These are phyloP conservation scores for Dicyrtomina minuta DNA, from an alignment of 2,888 invertebrate genomes.

Conservation along the genomic window DNA sequence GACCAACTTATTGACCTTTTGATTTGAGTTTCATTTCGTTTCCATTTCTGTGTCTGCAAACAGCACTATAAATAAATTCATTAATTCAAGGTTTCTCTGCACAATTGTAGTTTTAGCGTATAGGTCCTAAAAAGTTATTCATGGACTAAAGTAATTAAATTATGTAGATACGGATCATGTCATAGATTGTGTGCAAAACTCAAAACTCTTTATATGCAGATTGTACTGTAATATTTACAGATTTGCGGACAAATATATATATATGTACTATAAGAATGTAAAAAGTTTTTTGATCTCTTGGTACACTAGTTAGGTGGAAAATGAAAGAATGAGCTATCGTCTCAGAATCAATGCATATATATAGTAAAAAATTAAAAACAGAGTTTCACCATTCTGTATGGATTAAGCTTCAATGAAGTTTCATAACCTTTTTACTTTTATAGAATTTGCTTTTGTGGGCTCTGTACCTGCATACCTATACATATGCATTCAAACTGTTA, in stretches of 20 bases:
- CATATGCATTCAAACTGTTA: background rate
- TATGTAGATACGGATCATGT: background rate
- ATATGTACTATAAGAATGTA: background rate
- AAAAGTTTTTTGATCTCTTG: constrained; percentile 11
- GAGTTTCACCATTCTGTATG: too few relatives aligned
- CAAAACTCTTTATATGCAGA: background rate
- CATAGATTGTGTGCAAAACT: background rate
- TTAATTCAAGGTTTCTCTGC: constrained; percentile 11
- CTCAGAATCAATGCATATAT: too few relatives aligned
- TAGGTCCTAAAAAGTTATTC: background rate
- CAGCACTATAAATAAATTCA: background rate
- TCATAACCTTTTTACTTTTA: too few relatives aligned
- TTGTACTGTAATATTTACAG: background rate
- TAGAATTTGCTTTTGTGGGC: too few relatives aligned
- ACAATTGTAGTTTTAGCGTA: background rate
- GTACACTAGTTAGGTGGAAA: constrained; percentile 5
- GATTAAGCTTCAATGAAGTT: too few relatives aligned
- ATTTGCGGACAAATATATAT: background rate
- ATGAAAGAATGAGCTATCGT: background rate
- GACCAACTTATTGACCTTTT: constrained; percentile 26
- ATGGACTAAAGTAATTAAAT: too few relatives aligned
- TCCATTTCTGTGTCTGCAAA: background rate
- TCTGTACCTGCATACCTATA: background rate
- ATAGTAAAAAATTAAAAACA: too few relatives aligned
- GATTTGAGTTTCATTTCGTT: constrained; percentile 24